Percentiles rank a stretch among this genome's conserved stretches.
These are phyloP conservation scores for Diabrotica balteata DNA, from an alignment of 2,888 invertebrate genomes.

Conservation along the genomic window DNA sequence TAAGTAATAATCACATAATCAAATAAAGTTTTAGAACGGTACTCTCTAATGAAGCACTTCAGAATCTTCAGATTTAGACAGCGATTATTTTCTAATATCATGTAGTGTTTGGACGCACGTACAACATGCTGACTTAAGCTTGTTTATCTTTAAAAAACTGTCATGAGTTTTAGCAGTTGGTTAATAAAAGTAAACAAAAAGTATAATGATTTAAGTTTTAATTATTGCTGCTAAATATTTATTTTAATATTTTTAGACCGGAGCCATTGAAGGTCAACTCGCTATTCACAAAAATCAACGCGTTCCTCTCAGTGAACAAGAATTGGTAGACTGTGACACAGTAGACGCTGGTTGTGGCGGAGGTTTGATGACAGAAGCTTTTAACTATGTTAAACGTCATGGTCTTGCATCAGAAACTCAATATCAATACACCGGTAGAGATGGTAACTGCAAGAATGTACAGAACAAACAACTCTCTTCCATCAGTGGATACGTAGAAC, in stretches of 20 bases:
- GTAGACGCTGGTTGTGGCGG: constrained; percentile 88
- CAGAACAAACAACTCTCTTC: neutral
- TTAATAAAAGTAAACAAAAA: too few relatives aligned
- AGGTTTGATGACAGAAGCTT: constrained; percentile 78
- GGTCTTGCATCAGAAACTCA: constrained; percentile 84
- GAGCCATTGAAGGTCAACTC: constrained; percentile 86
- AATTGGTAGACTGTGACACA: constrained; percentile 77
- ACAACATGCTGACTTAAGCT: too few relatives aligned
- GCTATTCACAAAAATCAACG: constrained; percentile 77
- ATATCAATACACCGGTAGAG: constrained; percentile 71
- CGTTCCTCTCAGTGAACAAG: constrained; percentile 81
- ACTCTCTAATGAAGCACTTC: too few relatives aligned
- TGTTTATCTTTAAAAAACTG: too few relatives aligned
- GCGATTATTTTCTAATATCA: too few relatives aligned
- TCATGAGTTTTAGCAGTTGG: too few relatives aligned
- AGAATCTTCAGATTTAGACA: too few relatives aligned
- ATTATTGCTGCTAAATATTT: too few relatives aligned
- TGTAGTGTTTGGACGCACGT: too few relatives aligned
- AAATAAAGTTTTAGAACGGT: neutral
- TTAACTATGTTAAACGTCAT: constrained; percentile 77
- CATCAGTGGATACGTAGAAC: neutral
- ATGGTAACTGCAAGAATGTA: constrained; percentile 28
- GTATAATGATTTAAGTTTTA: too few relatives aligned
- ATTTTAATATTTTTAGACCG: constrained; percentile 68
- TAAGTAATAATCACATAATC: constrained; percentile 8